Evolutionary conservation across 2,888 invertebrate species (phyloP).

Genomic region (Drosophila subquinaria): DNA sequence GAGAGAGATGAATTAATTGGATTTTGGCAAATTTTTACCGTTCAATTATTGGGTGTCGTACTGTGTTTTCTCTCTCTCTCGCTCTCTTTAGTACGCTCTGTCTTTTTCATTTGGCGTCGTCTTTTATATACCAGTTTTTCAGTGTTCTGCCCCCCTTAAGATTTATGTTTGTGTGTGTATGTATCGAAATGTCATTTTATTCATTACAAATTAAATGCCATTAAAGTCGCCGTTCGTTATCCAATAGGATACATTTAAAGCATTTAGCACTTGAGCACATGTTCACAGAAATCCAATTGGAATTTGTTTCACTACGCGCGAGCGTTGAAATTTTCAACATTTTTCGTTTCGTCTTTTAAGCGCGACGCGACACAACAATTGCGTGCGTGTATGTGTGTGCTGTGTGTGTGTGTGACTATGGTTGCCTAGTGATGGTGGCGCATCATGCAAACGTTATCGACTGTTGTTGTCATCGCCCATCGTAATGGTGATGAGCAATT

Average conservation of each 20-base stretch:
- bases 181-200: constrained; percentile 76
- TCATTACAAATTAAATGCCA: constrained; percentile 39
- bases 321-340: constrained; percentile 51
- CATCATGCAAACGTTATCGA: constrained; percentile 30
- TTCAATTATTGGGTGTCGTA: constrained; percentile 35
- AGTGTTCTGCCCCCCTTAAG: constrained; percentile 54
- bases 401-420: constrained; percentile 37
- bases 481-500: too few species aligned
- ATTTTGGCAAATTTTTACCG: constrained; percentile 49
- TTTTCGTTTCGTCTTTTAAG: constrained; percentile 60
- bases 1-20: constrained; percentile 46
- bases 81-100: constrained; percentile 56
- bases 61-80: constrained; percentile 42
- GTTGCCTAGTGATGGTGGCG: constrained; percentile 51
- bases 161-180: constrained; percentile 60
- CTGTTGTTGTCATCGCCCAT: constrained; percentile 5
- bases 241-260: constrained; percentile 28
- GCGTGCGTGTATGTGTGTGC: constrained; percentile 38
- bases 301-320: constrained; percentile 42
- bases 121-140: constrained; percentile 82
- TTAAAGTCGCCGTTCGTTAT: constrained; percentile 29
- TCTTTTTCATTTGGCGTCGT: constrained; percentile 79
- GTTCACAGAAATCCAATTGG: constrained; percentile 46
- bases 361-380: constrained; percentile 75
- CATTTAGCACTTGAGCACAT: constrained; percentile 23